These are phyloP conservation scores for Heliconius aoede DNA, from an alignment of 2,888 invertebrate genomes.

Conservation along the genomic window DNA sequence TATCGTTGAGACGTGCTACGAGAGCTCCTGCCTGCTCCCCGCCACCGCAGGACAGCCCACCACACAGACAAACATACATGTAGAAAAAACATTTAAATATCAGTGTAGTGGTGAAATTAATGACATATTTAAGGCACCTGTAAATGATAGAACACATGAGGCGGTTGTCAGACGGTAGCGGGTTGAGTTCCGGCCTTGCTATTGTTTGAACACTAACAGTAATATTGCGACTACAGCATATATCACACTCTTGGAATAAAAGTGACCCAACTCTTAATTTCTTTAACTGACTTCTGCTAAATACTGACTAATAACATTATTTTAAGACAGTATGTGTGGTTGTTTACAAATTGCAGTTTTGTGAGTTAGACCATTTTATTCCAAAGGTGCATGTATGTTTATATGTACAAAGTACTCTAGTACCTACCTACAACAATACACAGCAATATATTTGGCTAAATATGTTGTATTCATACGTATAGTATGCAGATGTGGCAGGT, in stretches of 20 bases:
- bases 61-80: not conserved
- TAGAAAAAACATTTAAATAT: slow-evolving; percentile 1
- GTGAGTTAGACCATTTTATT: not conserved
- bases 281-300: not conserved
- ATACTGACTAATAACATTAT: not conserved
- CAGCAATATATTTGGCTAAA: slow-evolving; percentile 44
- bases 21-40: not conserved
- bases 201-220: slow-evolving; percentile 33
- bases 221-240: slow-evolving; percentile 28
- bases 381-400: not conserved
- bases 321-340: not conserved
- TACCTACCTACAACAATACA: slow-evolving; percentile 35
- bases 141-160: slow-evolving; percentile 28
- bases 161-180: not conserved
- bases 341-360: not conserved
- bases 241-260: not conserved
- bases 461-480: slow-evolving; percentile 32
- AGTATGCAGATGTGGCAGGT: not conserved
- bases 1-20: slow-evolving; percentile 48
- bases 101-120: not conserved
- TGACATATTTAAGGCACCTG: slow-evolving; percentile 35
- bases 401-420: slow-evolving; percentile 17
- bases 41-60: not conserved
- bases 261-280: not conserved
- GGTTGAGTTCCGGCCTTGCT: slow-evolving; percentile 13